Evolutionary conservation across 2,113 vertebrate species (phyloP), one percentile per base, ranked within the genome.

Genomic region (Columbina picui): DNA sequence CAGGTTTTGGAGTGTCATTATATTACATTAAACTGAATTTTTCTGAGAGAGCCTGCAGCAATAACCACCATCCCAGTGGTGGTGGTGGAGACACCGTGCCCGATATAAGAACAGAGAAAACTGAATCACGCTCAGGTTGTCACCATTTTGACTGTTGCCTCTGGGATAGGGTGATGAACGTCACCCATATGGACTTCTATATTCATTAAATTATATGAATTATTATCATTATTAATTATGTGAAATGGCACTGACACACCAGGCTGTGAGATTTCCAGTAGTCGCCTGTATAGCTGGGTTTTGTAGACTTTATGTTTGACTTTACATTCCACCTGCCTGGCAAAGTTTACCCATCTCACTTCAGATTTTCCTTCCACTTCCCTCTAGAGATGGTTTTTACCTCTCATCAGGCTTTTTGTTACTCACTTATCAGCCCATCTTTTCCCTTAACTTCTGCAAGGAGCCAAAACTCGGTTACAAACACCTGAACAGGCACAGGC

Each of bases 11-110:
- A 12, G 9, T 47, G 27, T 63, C 32, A 22, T 47, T 73, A 10
- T 65, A 11, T 19, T 41, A 8, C 5, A 13, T 65, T 47, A 38
- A 65, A 30, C 22, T 55, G 25, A 45, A 63, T 14, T 45, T 41
- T 63, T 74, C 45, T 1, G 2, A 63, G 18, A n/a, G 9, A 84
- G 26, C 38, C 32, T 30, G 15, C 1, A 5, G 43, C 69, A 34
- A 74, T 22, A 87, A 26, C 68, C 41, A 45, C 27, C 1, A 0
- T 67, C 27, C 18, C 0, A 0, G 9, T 53, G 25, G 10, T 39
- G 38, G 8, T 57, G 45, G 5, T 59, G 36, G 29, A 71, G 34
- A 27, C 10, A 10, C 3, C 1, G 0, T 52, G 18, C 15, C 18
- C 1, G 1, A 2, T 0, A 1, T 10, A 38, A 22, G 14, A 91